Conservation (phyloP, 2,797 vertebrate genomes). For the Phrynocephalus guinanensis region DNA sequence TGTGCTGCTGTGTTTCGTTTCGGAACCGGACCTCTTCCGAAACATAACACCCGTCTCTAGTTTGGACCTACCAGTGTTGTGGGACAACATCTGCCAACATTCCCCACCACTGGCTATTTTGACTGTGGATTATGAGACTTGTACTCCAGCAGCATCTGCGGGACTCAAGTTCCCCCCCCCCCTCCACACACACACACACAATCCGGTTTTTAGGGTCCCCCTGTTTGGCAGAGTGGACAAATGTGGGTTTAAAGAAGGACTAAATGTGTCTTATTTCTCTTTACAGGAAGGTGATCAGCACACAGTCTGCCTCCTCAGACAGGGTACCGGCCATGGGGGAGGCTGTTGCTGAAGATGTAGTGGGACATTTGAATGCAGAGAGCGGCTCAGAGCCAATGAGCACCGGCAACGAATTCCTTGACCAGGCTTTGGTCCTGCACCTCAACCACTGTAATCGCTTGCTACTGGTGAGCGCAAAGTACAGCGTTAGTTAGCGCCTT, state of each 20-base stretch:
- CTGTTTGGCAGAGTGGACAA: background rate
- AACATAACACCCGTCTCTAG: too few species aligned
- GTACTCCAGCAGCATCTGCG: too few species aligned
- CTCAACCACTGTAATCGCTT: constrained; percentile 88
- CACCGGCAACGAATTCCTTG: constrained; percentile 85
- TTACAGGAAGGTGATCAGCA: constrained; percentile 58
- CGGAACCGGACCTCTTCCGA: too few species aligned
- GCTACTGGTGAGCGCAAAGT: constrained; percentile 85
- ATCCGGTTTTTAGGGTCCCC: too few species aligned
- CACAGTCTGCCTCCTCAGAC: background rate
- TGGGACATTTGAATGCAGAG: constrained; percentile 73
- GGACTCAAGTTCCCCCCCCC: background rate
- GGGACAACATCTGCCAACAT: too few species aligned
- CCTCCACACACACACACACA: too few species aligned
- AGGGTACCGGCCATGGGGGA: constrained; percentile 30
- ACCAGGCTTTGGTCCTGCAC: constrained; percentile 87
- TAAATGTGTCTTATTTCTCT: background rate
- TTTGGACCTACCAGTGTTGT: too few species aligned
- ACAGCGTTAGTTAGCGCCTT: background rate
- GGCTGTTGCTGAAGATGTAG: constrained; percentile 33
- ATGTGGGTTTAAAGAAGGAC: background rate
- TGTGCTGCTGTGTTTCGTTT: too few species aligned
- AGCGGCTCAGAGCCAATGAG: constrained; percentile 81
- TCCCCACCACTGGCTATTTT: too few species aligned
- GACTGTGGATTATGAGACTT: too few species aligned